These are phyloP conservation scores for Ichneumon xanthorius DNA, from an alignment of 2,888 invertebrate species.

Conservation along the genomic window DNA sequence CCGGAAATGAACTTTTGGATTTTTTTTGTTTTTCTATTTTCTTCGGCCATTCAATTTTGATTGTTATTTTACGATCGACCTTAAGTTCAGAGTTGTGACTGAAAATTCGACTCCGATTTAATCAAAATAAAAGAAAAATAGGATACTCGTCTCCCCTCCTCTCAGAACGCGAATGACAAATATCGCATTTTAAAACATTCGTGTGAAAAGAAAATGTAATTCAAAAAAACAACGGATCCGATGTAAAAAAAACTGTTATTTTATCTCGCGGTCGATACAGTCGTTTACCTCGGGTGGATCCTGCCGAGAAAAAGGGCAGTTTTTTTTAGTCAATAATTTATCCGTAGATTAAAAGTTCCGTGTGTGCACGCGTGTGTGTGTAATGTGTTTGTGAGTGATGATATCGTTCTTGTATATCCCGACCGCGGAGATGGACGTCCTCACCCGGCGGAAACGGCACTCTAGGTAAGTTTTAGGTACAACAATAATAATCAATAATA, in stretches of 20 bases:
- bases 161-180: too few species aligned
- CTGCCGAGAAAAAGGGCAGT: conserved; percentile 29
- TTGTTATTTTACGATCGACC: too few species aligned
- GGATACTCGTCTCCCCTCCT: too few species aligned
- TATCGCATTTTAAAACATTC: too few species aligned
- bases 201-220: too few species aligned
- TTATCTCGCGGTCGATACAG: conserved; percentile 34
- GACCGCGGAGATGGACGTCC: conserved; percentile 61
- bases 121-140: too few species aligned
- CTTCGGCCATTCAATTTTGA: too few species aligned
- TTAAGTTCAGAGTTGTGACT: too few species aligned
- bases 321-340: conserved; percentile 24
- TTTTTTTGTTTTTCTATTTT: too few species aligned
- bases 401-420: conserved; percentile 53
- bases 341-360: not conserved
- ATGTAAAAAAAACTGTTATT: too few species aligned
- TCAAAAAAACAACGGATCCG: too few species aligned
- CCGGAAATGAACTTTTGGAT: not conserved
- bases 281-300: conserved; percentile 23
- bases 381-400: conserved; percentile 10
- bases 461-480: conserved; percentile 68
- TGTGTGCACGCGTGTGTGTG: conserved; percentile 3
- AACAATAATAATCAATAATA: conserved; percentile 67
- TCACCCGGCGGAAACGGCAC: conserved; percentile 67
- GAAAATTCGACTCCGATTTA: too few species aligned